These are phyloP conservation scores for Mus spicilegus DNA, from an alignment of 2,113 vertebrate genomes.

Conservation along the genomic window DNA sequence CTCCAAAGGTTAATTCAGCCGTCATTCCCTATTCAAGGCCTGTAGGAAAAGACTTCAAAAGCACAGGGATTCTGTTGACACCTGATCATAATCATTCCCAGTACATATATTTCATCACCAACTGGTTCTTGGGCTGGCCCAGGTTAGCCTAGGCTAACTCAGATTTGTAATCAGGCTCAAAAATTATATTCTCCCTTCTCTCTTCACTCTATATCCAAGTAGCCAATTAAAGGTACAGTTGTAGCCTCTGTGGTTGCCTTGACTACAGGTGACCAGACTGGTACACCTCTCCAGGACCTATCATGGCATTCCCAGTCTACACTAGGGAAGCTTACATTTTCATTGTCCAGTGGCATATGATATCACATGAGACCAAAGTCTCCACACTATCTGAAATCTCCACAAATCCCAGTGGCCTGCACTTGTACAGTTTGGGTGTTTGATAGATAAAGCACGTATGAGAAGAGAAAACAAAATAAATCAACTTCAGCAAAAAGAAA, in stretches of 20 bases:
- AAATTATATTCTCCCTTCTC: slow-evolving; percentile 56
- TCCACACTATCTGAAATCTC: slow-evolving; percentile 69
- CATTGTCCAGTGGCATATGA: slow-evolving; percentile 60
- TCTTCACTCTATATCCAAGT: not conserved
- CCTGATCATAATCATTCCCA: not conserved
- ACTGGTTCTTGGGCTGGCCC: not conserved
- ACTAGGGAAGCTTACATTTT: slow-evolving; percentile 43
- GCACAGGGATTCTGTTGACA: slow-evolving; percentile 61
- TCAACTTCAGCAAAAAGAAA: slow-evolving; percentile 82
- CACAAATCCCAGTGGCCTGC: slow-evolving; percentile 80
- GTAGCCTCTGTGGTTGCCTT: slow-evolving; percentile 9
- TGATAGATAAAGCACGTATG: slow-evolving; percentile 89
- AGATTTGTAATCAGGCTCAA: not conserved
- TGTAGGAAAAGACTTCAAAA: slow-evolving; percentile 55
- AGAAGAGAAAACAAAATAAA: slow-evolving; percentile 84
- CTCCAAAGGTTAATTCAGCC: slow-evolving; percentile 21
- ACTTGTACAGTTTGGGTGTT: slow-evolving; percentile 90
- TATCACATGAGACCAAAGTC: slow-evolving; percentile 82
- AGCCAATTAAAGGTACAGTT: slow-evolving; percentile 44
- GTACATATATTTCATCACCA: not conserved
- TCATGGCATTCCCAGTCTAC: not conserved
- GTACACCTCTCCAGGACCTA: not conserved
- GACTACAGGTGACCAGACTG: not conserved
- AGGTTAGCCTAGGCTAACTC: not conserved
- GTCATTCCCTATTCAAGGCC: not conserved